A percentile compares a stretch with the other conserved stretches of the same genome.
These are phyloP conservation scores for Amblyornis subalaris DNA, from an alignment of 2,113 vertebrate species.

Conservation along the genomic window DNA sequence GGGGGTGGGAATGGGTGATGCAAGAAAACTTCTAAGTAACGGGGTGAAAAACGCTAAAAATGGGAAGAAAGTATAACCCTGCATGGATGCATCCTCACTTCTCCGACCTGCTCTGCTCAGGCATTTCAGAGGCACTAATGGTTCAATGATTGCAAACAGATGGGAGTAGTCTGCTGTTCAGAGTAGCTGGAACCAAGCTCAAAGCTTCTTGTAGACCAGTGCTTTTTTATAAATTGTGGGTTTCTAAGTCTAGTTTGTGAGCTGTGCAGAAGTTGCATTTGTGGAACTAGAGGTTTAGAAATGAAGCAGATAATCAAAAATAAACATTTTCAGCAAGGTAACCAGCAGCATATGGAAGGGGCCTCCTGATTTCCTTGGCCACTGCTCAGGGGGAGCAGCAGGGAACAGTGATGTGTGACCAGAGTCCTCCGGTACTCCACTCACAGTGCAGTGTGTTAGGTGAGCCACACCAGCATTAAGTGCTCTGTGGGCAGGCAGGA, in stretches of 20 bases:
- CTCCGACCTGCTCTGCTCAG: not conserved
- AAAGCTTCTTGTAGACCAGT: not conserved
- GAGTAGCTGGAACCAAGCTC: not conserved
- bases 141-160: not conserved
- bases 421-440: rapidly evolving
- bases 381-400: not conserved
- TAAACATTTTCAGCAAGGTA: not conserved
- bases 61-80: not conserved
- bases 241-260: not conserved
- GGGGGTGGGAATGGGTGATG: not conserved
- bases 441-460: rapidly evolving
- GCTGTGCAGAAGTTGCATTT: not conserved
- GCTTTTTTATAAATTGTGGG: not conserved
- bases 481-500: not conserved
- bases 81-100: not conserved
- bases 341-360: rapidly evolving
- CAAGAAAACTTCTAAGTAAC: not conserved
- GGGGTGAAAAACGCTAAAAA: not conserved
- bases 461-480: not conserved
- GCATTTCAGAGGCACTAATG: not conserved
- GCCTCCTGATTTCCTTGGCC: not conserved
- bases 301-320: not conserved
- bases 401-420: rapidly evolving
- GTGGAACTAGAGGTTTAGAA: not conserved
- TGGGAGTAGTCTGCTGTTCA: not conserved